These are phyloP conservation scores for Ceratosolen solmsi DNA, from an alignment of 1,140 invertebrate genomes.

Conservation along the genomic window DNA sequence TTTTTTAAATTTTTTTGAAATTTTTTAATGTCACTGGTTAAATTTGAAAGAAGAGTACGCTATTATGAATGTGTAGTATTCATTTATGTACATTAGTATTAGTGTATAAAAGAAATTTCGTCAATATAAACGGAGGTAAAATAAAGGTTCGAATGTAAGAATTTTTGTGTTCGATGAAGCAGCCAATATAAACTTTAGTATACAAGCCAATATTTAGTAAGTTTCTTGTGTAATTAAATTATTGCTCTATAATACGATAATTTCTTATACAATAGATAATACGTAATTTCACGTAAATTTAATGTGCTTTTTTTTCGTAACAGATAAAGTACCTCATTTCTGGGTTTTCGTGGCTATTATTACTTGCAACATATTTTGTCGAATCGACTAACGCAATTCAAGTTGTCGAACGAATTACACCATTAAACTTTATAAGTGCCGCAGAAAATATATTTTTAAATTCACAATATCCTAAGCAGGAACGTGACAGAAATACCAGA, in stretches of 20 bases:
- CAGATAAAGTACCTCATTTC: conserved; percentile 43
- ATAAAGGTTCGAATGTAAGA: too few relatives aligned
- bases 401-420: not conserved
- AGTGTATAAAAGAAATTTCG: too few relatives aligned
- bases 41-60: too few relatives aligned
- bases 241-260: not conserved
- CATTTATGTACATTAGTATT: too few relatives aligned
- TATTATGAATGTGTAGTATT: too few relatives aligned
- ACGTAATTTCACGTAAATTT: conserved; percentile 29
- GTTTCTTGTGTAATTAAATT: conserved; percentile 27
- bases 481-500: conserved; percentile 5
- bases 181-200: conserved; percentile 26
- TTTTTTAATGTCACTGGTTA: too few relatives aligned
- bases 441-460: not conserved
- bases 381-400: conserved; percentile 27
- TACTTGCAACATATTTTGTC: conserved; percentile 21
- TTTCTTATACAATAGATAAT: not conserved
- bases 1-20: not conserved
- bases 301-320: conserved; percentile 37
- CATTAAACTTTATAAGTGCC: conserved; percentile 14
- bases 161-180: conserved; percentile 2
- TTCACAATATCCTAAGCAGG: conserved; percentile 8
- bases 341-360: conserved; percentile 34
- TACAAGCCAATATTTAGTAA: conserved; percentile 50
- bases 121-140: too few relatives aligned